Percentiles rank a stretch among this genome's conserved stretches.
Evolutionary conservation across 2,113 vertebrate genomes (phyloP).

Genomic region (Emydura subglobosa): DNA sequence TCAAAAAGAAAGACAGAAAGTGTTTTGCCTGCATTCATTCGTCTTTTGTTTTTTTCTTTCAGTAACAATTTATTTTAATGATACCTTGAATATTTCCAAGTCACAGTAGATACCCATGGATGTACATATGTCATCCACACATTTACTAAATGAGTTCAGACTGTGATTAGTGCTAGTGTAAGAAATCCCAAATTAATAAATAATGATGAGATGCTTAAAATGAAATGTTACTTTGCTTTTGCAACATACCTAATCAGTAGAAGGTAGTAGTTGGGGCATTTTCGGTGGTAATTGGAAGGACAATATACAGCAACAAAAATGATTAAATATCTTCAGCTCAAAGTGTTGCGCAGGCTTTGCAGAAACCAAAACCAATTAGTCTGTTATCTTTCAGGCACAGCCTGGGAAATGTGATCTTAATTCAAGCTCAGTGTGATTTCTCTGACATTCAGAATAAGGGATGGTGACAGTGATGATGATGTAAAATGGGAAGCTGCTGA

Average conservation of each 20-base stretch:
- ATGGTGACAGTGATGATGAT: not conserved
- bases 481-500: constrained; percentile 32
- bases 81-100: not conserved
- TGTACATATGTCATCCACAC: not conserved
- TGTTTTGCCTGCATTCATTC: not conserved
- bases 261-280: constrained; percentile 3
- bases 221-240: not conserved
- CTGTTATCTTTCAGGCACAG: constrained; percentile 33
- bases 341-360: not conserved
- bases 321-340: constrained; percentile 42
- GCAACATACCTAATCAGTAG: not conserved
- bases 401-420: constrained; percentile 48
- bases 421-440: constrained; percentile 45
- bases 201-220: not conserved
- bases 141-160: not conserved
- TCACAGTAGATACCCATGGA: not conserved
- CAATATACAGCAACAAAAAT: not conserved
- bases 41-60: not conserved
- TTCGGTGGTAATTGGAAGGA: constrained; percentile 7
- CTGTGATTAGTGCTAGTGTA: not conserved
- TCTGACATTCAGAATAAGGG: not conserved
- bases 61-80: not conserved
- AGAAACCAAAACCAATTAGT: constrained; percentile 45
- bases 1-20: not conserved
- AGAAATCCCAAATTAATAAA: constrained; percentile 12